Evolutionary conservation across 2,888 invertebrate genomes (phyloP).

Genomic region (Myopa testacea): DNA sequence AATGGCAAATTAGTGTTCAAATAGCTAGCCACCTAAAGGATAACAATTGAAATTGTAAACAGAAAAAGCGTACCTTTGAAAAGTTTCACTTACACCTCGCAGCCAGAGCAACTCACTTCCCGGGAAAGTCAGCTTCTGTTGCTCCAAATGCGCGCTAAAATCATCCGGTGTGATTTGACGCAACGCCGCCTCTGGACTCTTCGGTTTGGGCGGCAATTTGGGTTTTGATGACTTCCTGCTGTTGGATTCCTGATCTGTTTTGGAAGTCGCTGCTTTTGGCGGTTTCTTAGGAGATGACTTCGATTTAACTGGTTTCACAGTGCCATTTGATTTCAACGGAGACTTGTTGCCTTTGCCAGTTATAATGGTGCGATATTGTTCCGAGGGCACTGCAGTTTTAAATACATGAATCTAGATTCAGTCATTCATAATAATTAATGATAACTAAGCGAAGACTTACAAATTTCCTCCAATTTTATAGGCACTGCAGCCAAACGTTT

Average conservation of each 20-base stretch:
- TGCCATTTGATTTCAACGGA: slow-evolving; percentile 46
- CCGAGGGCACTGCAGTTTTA: slow-evolving; percentile 73
- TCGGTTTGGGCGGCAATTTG: slow-evolving; percentile 53
- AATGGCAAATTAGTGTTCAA: slow-evolving; percentile 59
- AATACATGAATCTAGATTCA: background rate
- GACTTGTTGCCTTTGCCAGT: slow-evolving; percentile 53
- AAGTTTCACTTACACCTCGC: slow-evolving; percentile 72
- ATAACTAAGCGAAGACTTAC: slow-evolving; percentile 70
- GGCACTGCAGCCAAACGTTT: slow-evolving; percentile 70
- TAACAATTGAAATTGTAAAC: slow-evolving; percentile 12
- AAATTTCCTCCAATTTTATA: slow-evolving; percentile 80
- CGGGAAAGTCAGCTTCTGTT: slow-evolving; percentile 75
- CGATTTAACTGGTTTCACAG: slow-evolving; percentile 44
- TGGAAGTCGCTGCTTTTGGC: slow-evolving; percentile 17
- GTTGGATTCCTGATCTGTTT: background rate
- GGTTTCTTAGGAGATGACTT: slow-evolving; percentile 44
- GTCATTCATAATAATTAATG: background rate
- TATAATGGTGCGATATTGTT: slow-evolving; percentile 77
- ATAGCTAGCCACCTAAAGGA: slow-evolving; percentile 57
- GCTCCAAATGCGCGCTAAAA: slow-evolving; percentile 70
- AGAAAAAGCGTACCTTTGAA: background rate
- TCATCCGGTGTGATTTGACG: slow-evolving; percentile 72
- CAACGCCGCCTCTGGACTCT: slow-evolving; percentile 61
- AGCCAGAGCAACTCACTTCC: slow-evolving; percentile 80
- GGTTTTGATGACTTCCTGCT: slow-evolving; percentile 41